Base-by-base conservation (phyloP, 2,113 vertebrate species). In the Onychorhynchus coronatus region DNA sequence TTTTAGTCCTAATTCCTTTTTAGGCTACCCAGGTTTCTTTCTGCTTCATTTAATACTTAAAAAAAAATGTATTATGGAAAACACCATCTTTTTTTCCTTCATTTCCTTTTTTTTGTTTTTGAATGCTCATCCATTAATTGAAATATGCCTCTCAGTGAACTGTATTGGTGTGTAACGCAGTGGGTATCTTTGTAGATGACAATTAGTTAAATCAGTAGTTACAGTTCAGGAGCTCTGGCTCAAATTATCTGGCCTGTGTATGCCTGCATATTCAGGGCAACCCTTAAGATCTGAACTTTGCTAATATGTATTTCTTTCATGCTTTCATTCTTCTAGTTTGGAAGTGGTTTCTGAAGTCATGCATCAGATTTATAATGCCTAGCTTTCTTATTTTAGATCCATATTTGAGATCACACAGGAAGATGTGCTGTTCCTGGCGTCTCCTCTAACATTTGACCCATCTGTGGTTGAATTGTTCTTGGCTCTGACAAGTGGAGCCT, bases 401-500 rank as follows among this genome's bases (percentile, higher is more conserved):
- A 91, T 99, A 89, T 99, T 99, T 97, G 97, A 98, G 94, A 89
- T 99, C 92, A 98, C 97, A 12, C 76, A 96, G 35, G 96, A 98
- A 19, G 99, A 99, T 93, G 62, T 98, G 77, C 97, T 99, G 2
- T 99, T 99, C 93, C 96, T 99, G 79, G 99, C 99, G 39, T 99
- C 99, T 27, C 98, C 99, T 30, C 96, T 99, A 82, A 99, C 99
- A 12, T 99, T 99, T 98, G 99, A 99, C 95, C 99, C 99, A 0
- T 99, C 99, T 12, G 99, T 99, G 87, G 98, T 99, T 95, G 99
- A 99, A 55, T 90, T 99, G 81, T 99, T 99, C 85, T 12, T 99
- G 71, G 97, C 99, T 37, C 96, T 99, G 21, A 98, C 99, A 7
- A 98, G 98, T 1, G 99, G 99, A 31, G 99, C 99, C 50, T 98